Base-by-base conservation (phyloP, 2,888 invertebrate species). In the Xanthia icteritia region DNA sequence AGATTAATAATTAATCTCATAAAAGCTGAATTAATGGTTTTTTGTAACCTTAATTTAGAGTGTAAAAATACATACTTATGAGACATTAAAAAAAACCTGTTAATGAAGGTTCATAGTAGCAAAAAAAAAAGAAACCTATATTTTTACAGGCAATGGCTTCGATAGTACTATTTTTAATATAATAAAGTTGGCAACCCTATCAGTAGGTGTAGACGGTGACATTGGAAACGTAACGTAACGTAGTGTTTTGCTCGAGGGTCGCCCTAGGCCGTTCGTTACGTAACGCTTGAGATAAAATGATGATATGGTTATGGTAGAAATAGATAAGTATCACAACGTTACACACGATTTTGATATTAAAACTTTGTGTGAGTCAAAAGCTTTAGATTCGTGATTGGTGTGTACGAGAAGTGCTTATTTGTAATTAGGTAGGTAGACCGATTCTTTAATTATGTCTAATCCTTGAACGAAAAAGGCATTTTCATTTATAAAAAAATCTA, bases 241-340 rank as follows among this genome's bases (percentile, higher is more conserved):
- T 70, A 68, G 61, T 74, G 61, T 73, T 82, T 74, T 79, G 51
- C 58, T 45, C 58, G 77, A 73, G 76, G 75, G 75, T 67, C 80
- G 58, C 64, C 48, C 31, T 65, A 36, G 0, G 36, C 17, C 48
- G 65, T 39, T 31, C 54, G 69, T 84, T 79, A 80, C 68, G 79
- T 76, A 80, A 84, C 45, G 13, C 15, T 13, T n/a, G 63, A 79
- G 76, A 73, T 81, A 75, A n/a, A 78, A 82, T 76, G 48, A 80
- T 71, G 23, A 61, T 42, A 42, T 68, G 61, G 74, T 69, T 70
- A 60, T 60, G 11, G 48, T 73, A 48, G 54, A 77, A 56, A 36
- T 36, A 66, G 45, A 45, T 60, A 45, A 58, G 20, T 65, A 9
- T 15, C 45, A 20, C 6, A 36, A 54, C 5, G 45, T 45, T 76